Conservation (phyloP, 2,113 vertebrate genomes). For the Lophius piscatorius region DNA sequence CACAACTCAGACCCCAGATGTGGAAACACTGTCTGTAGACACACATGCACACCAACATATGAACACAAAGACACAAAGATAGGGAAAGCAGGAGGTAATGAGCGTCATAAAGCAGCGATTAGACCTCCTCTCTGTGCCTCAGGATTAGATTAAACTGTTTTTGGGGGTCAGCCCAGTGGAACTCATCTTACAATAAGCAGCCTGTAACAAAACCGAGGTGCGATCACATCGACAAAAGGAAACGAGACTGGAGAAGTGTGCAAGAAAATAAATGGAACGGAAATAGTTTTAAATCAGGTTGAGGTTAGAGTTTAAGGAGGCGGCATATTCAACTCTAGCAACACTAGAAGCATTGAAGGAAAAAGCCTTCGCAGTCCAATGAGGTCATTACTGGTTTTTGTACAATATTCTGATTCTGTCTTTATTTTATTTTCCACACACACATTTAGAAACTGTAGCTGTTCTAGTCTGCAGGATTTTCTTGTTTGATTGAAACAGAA, state of each 20-base stretch:
- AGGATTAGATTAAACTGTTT: conserved; percentile 72
- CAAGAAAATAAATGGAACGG: background rate
- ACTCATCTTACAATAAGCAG: conserved; percentile 27
- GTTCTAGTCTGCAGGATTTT: background rate
- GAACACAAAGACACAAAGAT: conserved; percentile 40
- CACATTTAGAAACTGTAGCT: background rate
- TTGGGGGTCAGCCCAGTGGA: conserved; percentile 32
- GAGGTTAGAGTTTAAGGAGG: no score
- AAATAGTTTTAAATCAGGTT: no score
- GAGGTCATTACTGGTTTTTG: background rate
- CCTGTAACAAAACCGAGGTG: conserved; percentile 12
- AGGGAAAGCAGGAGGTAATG: conserved; percentile 49
- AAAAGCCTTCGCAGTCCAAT: background rate
- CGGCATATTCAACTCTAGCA: no score
- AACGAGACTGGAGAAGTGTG: conserved; percentile 6
- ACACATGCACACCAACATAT: conserved; percentile 28
- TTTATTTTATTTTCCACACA: background rate
- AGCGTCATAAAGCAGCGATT: conserved; percentile 59
- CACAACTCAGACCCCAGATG: conserved; percentile 76
- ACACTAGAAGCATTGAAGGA: background rate
- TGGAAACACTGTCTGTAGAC: conserved; percentile 68
- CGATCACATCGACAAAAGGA: background rate
- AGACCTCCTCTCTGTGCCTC: conserved; percentile 65
- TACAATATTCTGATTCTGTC: background rate
- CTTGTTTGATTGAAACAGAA: background rate